Base-by-base conservation (phyloP, 1,140 invertebrate genomes). In the Diabrotica virgifera region DNA sequence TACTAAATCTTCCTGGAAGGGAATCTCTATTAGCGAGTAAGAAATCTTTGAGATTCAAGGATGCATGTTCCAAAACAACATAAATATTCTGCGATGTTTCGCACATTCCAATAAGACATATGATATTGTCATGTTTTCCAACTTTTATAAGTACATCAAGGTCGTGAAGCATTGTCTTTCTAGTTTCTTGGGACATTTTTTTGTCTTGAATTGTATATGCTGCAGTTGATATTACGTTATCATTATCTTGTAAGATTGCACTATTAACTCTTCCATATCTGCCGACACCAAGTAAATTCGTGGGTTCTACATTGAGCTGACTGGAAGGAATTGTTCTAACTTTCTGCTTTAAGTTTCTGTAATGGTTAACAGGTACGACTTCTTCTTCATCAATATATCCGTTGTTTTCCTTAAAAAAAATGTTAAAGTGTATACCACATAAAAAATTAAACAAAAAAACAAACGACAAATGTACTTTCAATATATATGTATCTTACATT, bases 61-160 rank as follows among this genome's bases (percentile, higher is more conserved):
- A 81, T n/a, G 83, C 83, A 62, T 87, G 80, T 78, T 92, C 90
- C 37, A 91, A 75, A 0, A 89, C 85, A 13, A 93, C 81, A 71
- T 86, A 88, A 6, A 92, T 78, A 38, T 84, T 88, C 57, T 91
- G 88, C 2, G 85, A 81, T 54, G 88, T 90, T 77, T 93, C 90
- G 73, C 89, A 91, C 24, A 90, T 90, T 5, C 93, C 93, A 70
- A 93, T 83, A 13, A 94, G 83, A 54, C 86, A 83, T 5, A 92
- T 81, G 0, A 94, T 78, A 79, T 93, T 88, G 12, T 86, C 83
- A 77, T 92, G 89, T 50, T 82, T 82, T 65, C 85, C 86, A 3
- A 86, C 80, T 74, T 86, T 84, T 4, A 91, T 86, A 8, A 93
- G 80, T 37, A 88, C 70, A 64, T 91, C 89, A 37, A 95, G 75